phyloP scores from a whole-genome alignment of 2,113 vertebrate species.

The Ceyx margarethae region DNA sequence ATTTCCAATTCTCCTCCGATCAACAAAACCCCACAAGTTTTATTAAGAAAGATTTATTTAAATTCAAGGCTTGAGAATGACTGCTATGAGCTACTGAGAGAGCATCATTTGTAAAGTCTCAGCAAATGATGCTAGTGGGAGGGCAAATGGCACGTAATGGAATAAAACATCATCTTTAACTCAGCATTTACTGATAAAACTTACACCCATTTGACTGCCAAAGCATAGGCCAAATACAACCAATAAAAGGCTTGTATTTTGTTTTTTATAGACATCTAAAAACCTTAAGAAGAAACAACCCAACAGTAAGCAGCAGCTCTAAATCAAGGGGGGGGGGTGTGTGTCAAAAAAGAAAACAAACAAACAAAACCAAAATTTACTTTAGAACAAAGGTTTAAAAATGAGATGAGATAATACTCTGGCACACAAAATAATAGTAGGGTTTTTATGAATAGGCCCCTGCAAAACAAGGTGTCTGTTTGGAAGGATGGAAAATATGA shows the following conservation, averaged over 20 bases:
- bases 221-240: background rate
- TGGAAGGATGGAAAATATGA: background rate
- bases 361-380: background rate
- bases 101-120: constrained; percentile 64
- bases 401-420: background rate
- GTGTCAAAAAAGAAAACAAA: background rate
- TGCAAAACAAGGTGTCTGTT: background rate
- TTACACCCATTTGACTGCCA: background rate
- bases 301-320: background rate
- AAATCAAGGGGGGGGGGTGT: background rate
- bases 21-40: constrained; percentile 54
- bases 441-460: background rate
- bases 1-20: constrained; percentile 71
- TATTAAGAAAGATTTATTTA: constrained; percentile 73
- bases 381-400: constrained; percentile 39
- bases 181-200: constrained; percentile 26
- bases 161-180: constrained; percentile 47
- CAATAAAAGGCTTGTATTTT: background rate
- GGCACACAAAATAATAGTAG: background rate
- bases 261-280: background rate
- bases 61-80: constrained; percentile 59
- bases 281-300: background rate
- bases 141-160: constrained; percentile 42
- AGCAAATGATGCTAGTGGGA: constrained; percentile 66
- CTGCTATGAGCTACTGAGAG: constrained; percentile 65